Evolutionary conservation across 2,797 vertebrate genomes (phyloP), one percentile per base, ranked within the genome.

Genomic region (Spheniscus humboldti): DNA sequence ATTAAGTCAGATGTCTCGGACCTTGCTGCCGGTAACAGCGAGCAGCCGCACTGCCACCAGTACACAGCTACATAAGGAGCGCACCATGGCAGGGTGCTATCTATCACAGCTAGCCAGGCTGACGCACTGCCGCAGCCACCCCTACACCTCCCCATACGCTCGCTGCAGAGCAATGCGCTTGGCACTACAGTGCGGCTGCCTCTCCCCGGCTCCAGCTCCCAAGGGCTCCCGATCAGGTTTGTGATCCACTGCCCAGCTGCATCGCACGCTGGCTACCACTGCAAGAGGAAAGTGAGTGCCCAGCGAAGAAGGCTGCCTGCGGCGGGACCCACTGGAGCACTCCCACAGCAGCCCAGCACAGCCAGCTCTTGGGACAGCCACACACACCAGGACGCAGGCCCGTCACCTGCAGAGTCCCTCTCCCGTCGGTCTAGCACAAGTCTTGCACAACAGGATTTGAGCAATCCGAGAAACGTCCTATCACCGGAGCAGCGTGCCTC

Each of bases 361-460:
- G 48, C 24, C 75, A n/a, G 47, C 47, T 17, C 30, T 2, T 2
- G 48, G 59, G 37, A 27, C 48, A 53, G 37, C 37, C 75, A 30
- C 2, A 4, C 23, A 13, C 1, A 4, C 13, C 3, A 2, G 48
- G 33, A 55, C 5, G 0, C 19, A 10, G 31, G 31, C 50, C 33
- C 30, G 62, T 30, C 16, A 2, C 35, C 24, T 45, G 71, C 71
- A 6, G 71, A 19, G 39, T 16, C 52, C 43, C n/a, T 57, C 28
- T 37, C 22, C 77, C 6, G 0, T 33, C 7, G 0, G 10, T 47
- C 63, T 27, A 22, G n/a, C 18, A n/a, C 23, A 18, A 48, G 64
- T 4, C 64, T 39, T 1, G 2, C 64, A 33, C 4, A 4, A 25
- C 27, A 37, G 27, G 10, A 25, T 47, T 47, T 25, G 63, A 37